Base-by-base conservation (phyloP, 2,888 invertebrate genomes). In the Acrobasis consociella region DNA sequence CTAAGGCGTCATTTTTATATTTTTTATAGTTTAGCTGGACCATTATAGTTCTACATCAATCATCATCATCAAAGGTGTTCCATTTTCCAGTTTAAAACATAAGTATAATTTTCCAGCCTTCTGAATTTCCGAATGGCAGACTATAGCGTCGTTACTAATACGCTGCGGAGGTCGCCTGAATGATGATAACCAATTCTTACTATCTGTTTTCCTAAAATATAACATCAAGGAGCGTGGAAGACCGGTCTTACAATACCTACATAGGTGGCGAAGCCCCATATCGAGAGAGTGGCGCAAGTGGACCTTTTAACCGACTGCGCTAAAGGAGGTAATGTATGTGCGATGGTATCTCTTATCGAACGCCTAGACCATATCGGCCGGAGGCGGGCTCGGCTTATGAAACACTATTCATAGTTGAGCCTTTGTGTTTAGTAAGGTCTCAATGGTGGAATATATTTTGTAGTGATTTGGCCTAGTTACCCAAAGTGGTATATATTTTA, bases 241-340 rank as follows among this genome's bases (percentile, higher is more conserved):
- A 46, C 46, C 5, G 37, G 38, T 51, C 16, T 49, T 58, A 56
- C 7, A 7, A 39, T 38, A 51, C 31, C 39, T 60, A 68, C 65
- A 66, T 69, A 70, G 70, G 52, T 31, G n/a, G 71, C 68, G 62
- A 68, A 67, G 69, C 68, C 69, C 75, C 76, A 76, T 79, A 72
- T 73, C 72, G 69, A 73, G 76, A 65, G 71, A 69, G 72, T 83
- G 81, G 76, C 72, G 78, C 74, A 81, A 82, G 76, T 69, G 67
- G 76, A 81, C 82, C 85, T 81, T 83, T 83, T 84, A 82, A 69
- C 77, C 78, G 76, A 80, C 72, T 79, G 73, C 73, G 72, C 74
- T 71, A 72, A 80, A 75, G 71, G 66, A 62, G 73, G 69, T 72
- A 75, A 73, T 72, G 72, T 72, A 71, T 74, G 68, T 71, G 67